Conservation (phyloP, 2,113 vertebrate species). For the Odobenus rosmarus region DNA sequence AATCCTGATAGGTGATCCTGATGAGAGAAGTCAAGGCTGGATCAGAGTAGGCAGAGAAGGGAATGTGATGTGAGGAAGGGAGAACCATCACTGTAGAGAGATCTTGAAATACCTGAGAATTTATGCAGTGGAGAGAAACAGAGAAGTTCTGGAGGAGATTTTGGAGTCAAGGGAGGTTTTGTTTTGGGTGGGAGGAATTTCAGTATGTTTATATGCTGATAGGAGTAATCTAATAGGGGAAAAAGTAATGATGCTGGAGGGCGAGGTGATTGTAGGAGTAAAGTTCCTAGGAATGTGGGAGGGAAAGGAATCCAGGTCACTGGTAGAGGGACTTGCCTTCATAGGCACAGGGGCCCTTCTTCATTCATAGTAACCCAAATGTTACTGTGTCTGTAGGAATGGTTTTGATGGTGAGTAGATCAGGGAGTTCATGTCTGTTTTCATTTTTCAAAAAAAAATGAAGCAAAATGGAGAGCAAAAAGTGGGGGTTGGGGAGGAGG, state of each 20-base stretch:
- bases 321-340: neutral
- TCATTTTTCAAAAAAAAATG: neutral
- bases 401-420: conserved; percentile 40
- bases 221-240: neutral
- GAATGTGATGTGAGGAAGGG: neutral
- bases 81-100: neutral
- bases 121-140: conserved; percentile 3
- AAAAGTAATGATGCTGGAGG: neutral
- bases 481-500: neutral
- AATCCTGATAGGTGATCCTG: conserved; percentile 2
- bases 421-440: neutral
- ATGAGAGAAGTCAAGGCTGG: neutral
- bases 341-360: neutral
- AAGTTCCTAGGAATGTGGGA: conserved; percentile 8
- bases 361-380: neutral
- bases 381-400: neutral
- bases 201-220: conserved; percentile 38
- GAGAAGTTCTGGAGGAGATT: neutral
- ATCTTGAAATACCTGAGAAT: neutral
- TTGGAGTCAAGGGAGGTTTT: neutral
- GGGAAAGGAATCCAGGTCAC: conserved; percentile 31
- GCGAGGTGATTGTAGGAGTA: neutral
- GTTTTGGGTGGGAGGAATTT: conserved; percentile 26
- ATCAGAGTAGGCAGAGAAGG: neutral
- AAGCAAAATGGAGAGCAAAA: conserved; percentile 29